These are phyloP conservation scores for Pandemis heparana DNA, from an alignment of 2,888 invertebrate species.

Conservation along the genomic window DNA sequence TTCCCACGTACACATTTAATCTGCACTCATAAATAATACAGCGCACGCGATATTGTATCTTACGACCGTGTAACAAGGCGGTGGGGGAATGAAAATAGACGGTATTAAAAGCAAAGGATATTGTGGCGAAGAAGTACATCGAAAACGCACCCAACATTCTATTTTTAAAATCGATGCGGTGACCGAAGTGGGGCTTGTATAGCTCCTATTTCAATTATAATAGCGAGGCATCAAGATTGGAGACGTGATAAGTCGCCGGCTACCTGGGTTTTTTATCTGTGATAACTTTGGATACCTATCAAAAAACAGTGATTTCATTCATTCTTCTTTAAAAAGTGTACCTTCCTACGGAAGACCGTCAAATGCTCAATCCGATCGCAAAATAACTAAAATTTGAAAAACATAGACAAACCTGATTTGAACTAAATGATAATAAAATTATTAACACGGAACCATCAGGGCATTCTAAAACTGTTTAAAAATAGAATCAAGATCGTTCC, in stretches of 20 bases:
- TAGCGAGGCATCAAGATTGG: conserved; percentile 39
- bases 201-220: conserved; percentile 46
- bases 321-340: neutral
- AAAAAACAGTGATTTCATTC: neutral
- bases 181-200: conserved; percentile 81
- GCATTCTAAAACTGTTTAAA: conserved; percentile 24
- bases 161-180: conserved; percentile 85
- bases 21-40: conserved; percentile 44
- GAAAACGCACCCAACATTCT: conserved; percentile 81
- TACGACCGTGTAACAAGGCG: conserved; percentile 54
- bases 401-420: neutral
- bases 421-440: neutral
- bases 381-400: neutral
- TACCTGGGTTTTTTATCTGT: conserved; percentile 36
- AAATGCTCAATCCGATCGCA: neutral
- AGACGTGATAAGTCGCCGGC: conserved; percentile 33
- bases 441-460: conserved; percentile 27
- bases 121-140: conserved; percentile 61
- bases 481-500: conserved; percentile 39
- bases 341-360: neutral
- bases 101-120: conserved; percentile 13
- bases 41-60: conserved; percentile 55
- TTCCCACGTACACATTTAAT: conserved; percentile 56
- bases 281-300: neutral
- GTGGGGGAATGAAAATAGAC: conserved; percentile 40